A percentile compares a stretch with the other conserved stretches of the same genome.
Conservation (phyloP, 2,888 invertebrate genomes). For the Cordilura impudica region DNA sequence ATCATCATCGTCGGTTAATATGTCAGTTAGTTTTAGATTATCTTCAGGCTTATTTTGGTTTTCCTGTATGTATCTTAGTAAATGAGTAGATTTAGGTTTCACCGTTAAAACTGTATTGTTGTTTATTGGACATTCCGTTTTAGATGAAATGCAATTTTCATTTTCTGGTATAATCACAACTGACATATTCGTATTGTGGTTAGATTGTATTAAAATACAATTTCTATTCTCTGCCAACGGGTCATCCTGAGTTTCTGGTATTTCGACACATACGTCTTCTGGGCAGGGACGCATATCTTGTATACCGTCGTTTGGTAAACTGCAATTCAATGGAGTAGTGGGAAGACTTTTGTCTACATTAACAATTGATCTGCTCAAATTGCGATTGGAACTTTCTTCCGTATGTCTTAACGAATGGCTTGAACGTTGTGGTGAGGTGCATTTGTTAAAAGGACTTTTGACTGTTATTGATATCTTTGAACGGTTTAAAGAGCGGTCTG, state of each 20-base stretch:
- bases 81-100: not conserved
- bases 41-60: slow-evolving; percentile 4
- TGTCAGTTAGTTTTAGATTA: slow-evolving; percentile 43
- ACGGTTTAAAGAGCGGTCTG: not conserved
- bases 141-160: slow-evolving; percentile 34
- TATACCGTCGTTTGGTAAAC: not conserved
- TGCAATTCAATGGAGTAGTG: not conserved
- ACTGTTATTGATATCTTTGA: slow-evolving; percentile 8
- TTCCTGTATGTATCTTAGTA: not conserved
- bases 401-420: not conserved
- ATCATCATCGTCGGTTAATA: slow-evolving; percentile 63
- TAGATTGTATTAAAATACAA: slow-evolving; percentile 6
- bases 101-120: not conserved
- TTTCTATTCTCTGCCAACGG: not conserved
- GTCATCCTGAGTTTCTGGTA: slow-evolving; percentile 42
- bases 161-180: slow-evolving; percentile 54
- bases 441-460: not conserved
- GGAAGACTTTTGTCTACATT: not conserved
- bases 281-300: not conserved
- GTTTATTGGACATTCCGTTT: not conserved
- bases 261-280: slow-evolving; percentile 3
- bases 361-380: not conserved
- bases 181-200: not conserved
- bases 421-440: not conserved
- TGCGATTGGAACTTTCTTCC: not conserved